Evolutionary conservation across 2,888 invertebrate species (phyloP).

Genomic region (Patella ulyssiponensis): DNA sequence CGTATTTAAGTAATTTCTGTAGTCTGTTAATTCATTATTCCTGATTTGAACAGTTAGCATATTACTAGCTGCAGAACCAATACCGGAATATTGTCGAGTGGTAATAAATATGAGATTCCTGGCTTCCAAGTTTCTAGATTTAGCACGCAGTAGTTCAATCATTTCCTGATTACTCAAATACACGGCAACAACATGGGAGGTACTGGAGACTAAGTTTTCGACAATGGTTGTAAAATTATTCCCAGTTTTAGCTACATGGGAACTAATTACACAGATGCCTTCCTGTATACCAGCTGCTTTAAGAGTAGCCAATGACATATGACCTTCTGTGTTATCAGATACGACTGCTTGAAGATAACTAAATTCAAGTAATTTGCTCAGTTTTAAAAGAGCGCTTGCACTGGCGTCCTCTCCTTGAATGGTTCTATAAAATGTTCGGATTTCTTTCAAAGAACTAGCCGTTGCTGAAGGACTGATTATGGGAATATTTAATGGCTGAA

Average conservation of each 20-base stretch:
- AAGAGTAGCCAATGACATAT: constrained; percentile 46
- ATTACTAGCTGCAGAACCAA: constrained; percentile 36
- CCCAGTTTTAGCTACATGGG: constrained; percentile 34
- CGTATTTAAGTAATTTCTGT: constrained; percentile 36
- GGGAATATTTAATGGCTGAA: constrained; percentile 72
- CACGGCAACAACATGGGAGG: constrained; percentile 55
- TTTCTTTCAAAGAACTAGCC: constrained; percentile 46
- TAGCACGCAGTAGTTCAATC: constrained; percentile 40
- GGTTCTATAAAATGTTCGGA: constrained; percentile 60
- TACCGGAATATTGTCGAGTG: constrained; percentile 45
- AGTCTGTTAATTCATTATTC: constrained; percentile 36
- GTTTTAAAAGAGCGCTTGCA: constrained; percentile 59
- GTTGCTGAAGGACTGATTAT: constrained; percentile 70
- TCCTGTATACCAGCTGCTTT: constrained; percentile 47
- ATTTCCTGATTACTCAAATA: constrained; percentile 46
- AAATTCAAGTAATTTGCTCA: constrained; percentile 55
- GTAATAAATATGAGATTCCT: constrained; percentile 42
- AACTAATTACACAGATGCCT: constrained; percentile 55
- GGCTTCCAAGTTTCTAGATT: constrained; percentile 32
- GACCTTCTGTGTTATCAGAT: constrained; percentile 53
- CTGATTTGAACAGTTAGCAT: constrained; percentile 44
- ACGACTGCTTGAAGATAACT: constrained; percentile 58
- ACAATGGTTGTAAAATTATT: constrained; percentile 39
- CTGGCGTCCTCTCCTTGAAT: constrained; percentile 59
- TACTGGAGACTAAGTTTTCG: constrained; percentile 31